Conservation (phyloP, 2,888 invertebrate species). For the Drosophila affinis region DNA sequence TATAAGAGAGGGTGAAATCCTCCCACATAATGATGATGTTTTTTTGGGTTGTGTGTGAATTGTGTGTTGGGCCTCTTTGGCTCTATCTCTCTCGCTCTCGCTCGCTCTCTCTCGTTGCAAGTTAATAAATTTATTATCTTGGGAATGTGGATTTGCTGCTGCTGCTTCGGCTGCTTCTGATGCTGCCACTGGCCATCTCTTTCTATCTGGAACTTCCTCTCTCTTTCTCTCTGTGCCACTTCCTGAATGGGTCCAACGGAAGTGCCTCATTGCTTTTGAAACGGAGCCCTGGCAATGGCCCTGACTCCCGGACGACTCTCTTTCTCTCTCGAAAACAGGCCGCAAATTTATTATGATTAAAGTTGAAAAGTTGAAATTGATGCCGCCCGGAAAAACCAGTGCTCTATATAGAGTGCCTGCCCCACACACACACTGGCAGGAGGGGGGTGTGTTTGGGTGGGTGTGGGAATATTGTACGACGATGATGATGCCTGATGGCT, state of each 20-base stretch:
- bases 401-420: not conserved
- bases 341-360: slow-evolving; percentile 78
- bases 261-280: slow-evolving; percentile 74
- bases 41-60: slow-evolving; percentile 8
- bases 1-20: slow-evolving; percentile 6
- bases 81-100: not conserved
- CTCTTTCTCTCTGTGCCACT: slow-evolving; percentile 14
- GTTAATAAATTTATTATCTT: slow-evolving; percentile 82
- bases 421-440: no score
- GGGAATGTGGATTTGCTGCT: slow-evolving; percentile 60
- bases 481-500: slow-evolving; percentile 22
- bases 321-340: slow-evolving; percentile 54
- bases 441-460: not conserved
- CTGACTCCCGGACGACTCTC: slow-evolving; percentile 4
- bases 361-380: slow-evolving; percentile 78
- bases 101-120: slow-evolving; percentile 24
- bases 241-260: slow-evolving; percentile 50
- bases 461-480: slow-evolving; percentile 27
- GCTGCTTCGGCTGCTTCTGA: slow-evolving; percentile 15
- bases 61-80: slow-evolving; percentile 13
- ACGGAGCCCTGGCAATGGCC: slow-evolving; percentile 55
- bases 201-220: slow-evolving; percentile 5
- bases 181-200: not conserved
- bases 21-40: slow-evolving; percentile 61
- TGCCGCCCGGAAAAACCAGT: slow-evolving; percentile 50